Evolutionary conservation across 2,113 vertebrate genomes (phyloP), one percentile per base, ranked within the genome.

Genomic region (Xiphophorus couchianus): DNA sequence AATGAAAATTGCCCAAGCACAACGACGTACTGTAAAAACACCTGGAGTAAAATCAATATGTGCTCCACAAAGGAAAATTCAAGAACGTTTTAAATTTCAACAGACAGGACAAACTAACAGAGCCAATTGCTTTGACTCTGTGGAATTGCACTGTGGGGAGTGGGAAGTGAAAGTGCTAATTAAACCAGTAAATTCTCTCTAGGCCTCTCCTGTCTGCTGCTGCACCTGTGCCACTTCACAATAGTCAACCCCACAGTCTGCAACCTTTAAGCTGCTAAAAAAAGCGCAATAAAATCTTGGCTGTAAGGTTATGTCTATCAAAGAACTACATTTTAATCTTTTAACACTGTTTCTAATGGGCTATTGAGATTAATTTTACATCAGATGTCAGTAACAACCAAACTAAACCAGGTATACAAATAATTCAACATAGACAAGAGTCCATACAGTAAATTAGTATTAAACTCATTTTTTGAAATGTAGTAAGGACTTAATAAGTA

Each of bases 101-200:
- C 84, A 74, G 69, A 73, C 84, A 88, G 76, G 72, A 84, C 71
- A 89, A 88, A 88, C 88, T 89, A 92, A 91, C 88, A 80, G 88
- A 88, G 86, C 86, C 89, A 87, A 93, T 90, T 93, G 88, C 86
- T 89, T 83, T 71, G 81, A 88, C 85, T 89, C 81, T 80, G 83
- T 82, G 76, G 80, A 89, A 89, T 90, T 81, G 80, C 48, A 81
- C 84, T 81, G 84, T 69, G 33, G 90, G 85, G 91, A 90, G 74
- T 61, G 42, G 76, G 17, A 58, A 78, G 81, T 89, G 84, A 84
- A 84, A 86, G 66, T 77, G 72, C 79, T 90, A 92, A 93, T 92
- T 93, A 90, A 90, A 91, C 77, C 72, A 83, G 76, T 92, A 90
- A 90, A 91, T 93, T 90, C 87, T 89, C 89, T 66, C 28, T 70